A percentile compares a stretch with the other conserved stretches of the same genome.
Evolutionary conservation across 2,113 vertebrate species (phyloP).

Genomic region (Chamaetylas fuelleborni): DNA sequence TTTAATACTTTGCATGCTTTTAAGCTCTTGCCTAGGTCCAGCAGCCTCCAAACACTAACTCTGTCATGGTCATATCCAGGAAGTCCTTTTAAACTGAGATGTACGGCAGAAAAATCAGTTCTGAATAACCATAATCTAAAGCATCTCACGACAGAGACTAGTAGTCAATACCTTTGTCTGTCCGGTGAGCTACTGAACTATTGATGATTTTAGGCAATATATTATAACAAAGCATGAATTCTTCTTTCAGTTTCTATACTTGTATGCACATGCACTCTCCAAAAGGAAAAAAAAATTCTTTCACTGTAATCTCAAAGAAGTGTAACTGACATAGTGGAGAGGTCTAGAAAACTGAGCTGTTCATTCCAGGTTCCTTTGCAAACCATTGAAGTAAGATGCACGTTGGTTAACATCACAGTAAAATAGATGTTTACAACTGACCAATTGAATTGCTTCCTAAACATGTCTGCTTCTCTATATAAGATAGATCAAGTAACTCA

Average conservation of each 20-base stretch:
- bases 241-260: slow-evolving; percentile 1
- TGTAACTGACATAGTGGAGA: neutral
- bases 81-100: neutral
- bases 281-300: neutral
- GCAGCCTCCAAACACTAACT: neutral
- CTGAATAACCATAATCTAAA: neutral
- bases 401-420: neutral
- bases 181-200: neutral
- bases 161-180: neutral
- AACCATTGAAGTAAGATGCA: neutral
- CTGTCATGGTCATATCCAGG: neutral
- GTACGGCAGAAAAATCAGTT: neutral
- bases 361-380: neutral
- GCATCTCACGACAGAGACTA: neutral
- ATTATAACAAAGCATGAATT: neutral
- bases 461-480: neutral
- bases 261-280: neutral
- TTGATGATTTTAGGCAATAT: neutral
- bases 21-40: neutral
- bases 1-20: neutral
- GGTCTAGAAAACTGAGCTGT: neutral
- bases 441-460: neutral
- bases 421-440: neutral
- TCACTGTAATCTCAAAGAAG: neutral
- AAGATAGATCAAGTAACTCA: neutral